Conservation (phyloP, 1,140 invertebrate species). For the Euwallacea fornicatus region DNA sequence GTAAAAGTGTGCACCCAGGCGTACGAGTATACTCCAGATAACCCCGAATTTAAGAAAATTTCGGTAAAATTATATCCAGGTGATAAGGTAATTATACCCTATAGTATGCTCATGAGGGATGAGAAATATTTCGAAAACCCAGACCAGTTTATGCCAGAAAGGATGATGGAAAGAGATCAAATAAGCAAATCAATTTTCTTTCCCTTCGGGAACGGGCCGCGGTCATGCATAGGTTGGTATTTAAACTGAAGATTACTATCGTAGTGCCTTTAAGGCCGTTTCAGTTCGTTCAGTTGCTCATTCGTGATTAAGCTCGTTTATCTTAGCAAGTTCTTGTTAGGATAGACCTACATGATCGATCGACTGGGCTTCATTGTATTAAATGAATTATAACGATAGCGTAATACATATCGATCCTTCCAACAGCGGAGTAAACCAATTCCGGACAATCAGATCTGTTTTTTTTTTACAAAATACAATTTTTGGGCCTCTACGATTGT, state of each 20-base stretch:
- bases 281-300: background rate
- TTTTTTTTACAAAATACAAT: too few relatives aligned
- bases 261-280: background rate
- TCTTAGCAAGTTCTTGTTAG: too few relatives aligned
- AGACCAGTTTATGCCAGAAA: constrained; percentile 59
- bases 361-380: too few relatives aligned
- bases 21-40: constrained; percentile 17
- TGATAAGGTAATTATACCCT: constrained; percentile 47
- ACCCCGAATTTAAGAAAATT: constrained; percentile 50
- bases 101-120: constrained; percentile 62
- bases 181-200: constrained; percentile 8
- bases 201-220: constrained; percentile 22
- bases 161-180: constrained; percentile 54
- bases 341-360: too few relatives aligned
- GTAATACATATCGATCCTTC: too few relatives aligned
- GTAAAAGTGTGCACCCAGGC: constrained; percentile 10
- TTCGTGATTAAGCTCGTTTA: too few relatives aligned
- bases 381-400: too few relatives aligned
- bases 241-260: too few relatives aligned
- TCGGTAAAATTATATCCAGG: constrained; percentile 48
- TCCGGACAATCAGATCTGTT: too few relatives aligned
- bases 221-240: constrained; percentile 22
- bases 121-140: constrained; percentile 64
- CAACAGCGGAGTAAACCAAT: too few relatives aligned
- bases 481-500: too few relatives aligned